These are phyloP conservation scores for Lasioglossum baleicum DNA, from an alignment of 1,140 invertebrate species.

Conservation along the genomic window DNA sequence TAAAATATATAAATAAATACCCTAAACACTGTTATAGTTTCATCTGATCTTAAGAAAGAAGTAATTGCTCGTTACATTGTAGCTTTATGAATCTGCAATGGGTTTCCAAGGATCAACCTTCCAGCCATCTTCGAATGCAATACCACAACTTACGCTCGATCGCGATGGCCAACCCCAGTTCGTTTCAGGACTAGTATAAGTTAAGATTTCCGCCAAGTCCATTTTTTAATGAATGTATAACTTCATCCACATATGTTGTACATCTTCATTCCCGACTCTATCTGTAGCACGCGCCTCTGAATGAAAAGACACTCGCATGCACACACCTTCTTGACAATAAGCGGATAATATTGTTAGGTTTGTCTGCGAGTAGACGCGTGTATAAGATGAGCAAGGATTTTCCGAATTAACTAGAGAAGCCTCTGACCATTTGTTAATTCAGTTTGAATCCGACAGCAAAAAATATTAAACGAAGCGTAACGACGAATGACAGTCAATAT, in stretches of 20 bases:
- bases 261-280: slow-evolving; percentile 57
- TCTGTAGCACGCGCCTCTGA: slow-evolving; percentile 56
- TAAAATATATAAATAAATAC: no score
- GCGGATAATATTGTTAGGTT: slow-evolving; percentile 66
- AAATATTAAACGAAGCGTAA: slow-evolving; percentile 63
- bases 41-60: no score
- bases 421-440: slow-evolving; percentile 40
- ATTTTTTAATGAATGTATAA: slow-evolving; percentile 57
- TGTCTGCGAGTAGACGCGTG: slow-evolving; percentile 61
- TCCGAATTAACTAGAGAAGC: slow-evolving; percentile 31
- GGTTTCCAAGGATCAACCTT: slow-evolving; percentile 87
- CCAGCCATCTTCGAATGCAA: slow-evolving; percentile 80
- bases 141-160: slow-evolving; percentile 81
- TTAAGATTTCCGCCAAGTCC: slow-evolving; percentile 34
- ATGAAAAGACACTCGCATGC: slow-evolving; percentile 60
- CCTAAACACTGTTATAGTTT: no score
- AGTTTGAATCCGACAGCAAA: slow-evolving; percentile 50
- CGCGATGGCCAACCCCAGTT: slow-evolving; percentile 85
- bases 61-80: slow-evolving; percentile 65
- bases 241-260: slow-evolving; percentile 60
- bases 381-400: slow-evolving; percentile 45
- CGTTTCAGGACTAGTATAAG: slow-evolving; percentile 86
- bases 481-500: slow-evolving; percentile 72
- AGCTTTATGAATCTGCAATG: slow-evolving; percentile 84
- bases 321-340: slow-evolving; percentile 77